These are phyloP conservation scores for Chelon auratus DNA, from an alignment of 2,797 vertebrate species.

Conservation along the genomic window DNA sequence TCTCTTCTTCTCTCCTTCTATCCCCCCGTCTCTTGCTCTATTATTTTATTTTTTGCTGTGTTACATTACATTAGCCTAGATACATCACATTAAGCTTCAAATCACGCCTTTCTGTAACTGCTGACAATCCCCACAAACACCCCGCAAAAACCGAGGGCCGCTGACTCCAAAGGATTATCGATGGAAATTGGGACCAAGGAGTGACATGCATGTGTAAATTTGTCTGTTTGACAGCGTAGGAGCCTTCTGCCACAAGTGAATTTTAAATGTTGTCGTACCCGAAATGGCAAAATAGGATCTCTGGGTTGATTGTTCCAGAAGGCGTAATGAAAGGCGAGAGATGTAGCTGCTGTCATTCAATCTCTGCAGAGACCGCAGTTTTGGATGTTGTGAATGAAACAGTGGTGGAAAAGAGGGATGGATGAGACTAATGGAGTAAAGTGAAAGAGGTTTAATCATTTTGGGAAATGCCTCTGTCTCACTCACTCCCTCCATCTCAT, in stretches of 20 bases:
- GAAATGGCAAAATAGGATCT: constrained; percentile 47
- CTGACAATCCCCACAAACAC: constrained; percentile 14
- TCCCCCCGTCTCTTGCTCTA: not conserved
- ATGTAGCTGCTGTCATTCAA: constrained; percentile 41
- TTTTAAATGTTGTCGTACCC: constrained; percentile 49
- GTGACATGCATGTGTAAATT: constrained; percentile 9
- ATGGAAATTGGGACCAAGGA: constrained; percentile 22
- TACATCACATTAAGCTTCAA: constrained; percentile 32
- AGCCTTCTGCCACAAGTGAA: constrained; percentile 39
- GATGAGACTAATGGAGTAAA: constrained; percentile 70
- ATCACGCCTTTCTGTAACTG: constrained; percentile 14
- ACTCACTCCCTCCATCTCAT: constrained; percentile 40
- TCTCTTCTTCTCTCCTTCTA: not conserved
- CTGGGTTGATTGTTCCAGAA: constrained; percentile 35
- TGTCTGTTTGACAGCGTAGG: constrained; percentile 36
- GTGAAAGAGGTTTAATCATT: constrained; percentile 73
- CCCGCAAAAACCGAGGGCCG: constrained; percentile 3
- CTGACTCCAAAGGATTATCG: constrained; percentile 27
- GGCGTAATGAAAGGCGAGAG: constrained; percentile 46
- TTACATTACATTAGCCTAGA: constrained; percentile 20
- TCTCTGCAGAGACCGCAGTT: constrained; percentile 43
- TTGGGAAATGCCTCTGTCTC: constrained; percentile 63
- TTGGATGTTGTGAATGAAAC: constrained; percentile 53
- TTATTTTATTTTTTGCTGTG: constrained; percentile 13
- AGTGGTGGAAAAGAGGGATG: constrained; percentile 47